Evolutionary conservation across 2,797 vertebrate species (phyloP), one percentile per base, ranked within the genome.

Genomic region (Cetoscarus ocellatus): DNA sequence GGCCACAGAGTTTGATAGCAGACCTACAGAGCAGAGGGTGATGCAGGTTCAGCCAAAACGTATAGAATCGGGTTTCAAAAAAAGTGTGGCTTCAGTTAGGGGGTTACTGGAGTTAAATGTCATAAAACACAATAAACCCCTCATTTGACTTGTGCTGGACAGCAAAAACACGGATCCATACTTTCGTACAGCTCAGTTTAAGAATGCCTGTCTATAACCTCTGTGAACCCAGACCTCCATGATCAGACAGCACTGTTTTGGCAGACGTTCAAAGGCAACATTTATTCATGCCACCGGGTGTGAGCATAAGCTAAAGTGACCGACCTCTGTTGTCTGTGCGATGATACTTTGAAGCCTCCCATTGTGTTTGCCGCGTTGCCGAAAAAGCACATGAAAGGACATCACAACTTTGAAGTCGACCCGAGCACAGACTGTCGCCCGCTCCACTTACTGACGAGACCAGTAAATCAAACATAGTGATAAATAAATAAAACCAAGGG

Each of bases 351-450:
- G 86, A 93, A 90, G 88, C 75, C 75, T 64, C 67, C 73, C 14
- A 73, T 90, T 90, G 87, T 86, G 80, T 72, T 45, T 9, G 66
- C 52, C 67, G 70, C 44, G 8, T 79, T 40, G 61, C 73, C 80
- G 51, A 73, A 83, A 80, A 80, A 79, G 35, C 70, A 87, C 83
- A 92, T 90, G 87, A 92, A 91, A 92, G 90, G 71, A 50, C 43
- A 70, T 40, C 49, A 35, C 63, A 88, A 90, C 90, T 91, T 92
- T 91, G 91, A 93, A 91, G 91, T 89, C 50, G 35, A 84, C 70
- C 67, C 71, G 15, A 77, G 79, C 73, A 2, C 76, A 59, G 63
- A 83, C 69, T 79, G 77, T 61, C 59, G 34, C 38, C 79, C 5
- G 67, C 38, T 78, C 72, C 85, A 84, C 75, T 89, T 79, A 67